Conservation (phyloP, 2,113 vertebrate species). For the Oryzias woworae region DNA sequence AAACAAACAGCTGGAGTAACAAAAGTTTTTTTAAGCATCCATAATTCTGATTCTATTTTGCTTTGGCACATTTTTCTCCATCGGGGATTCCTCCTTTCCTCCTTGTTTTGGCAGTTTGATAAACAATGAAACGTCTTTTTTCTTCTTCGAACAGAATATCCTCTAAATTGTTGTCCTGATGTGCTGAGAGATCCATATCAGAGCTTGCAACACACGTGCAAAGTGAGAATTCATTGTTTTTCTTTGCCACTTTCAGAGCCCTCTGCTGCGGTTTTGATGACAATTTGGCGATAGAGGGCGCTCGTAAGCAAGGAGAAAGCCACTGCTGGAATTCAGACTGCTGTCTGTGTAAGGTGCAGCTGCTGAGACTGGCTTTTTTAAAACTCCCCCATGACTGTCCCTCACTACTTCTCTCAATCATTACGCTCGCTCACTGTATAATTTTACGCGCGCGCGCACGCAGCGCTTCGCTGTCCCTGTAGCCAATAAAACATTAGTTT, state of each 20-base stretch:
- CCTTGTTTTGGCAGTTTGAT: too few species aligned
- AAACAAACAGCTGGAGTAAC: too few species aligned
- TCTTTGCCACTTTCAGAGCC: background rate
- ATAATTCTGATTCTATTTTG: background rate
- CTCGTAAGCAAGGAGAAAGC: constrained; percentile 66
- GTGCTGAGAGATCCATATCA: too few species aligned
- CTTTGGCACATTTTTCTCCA: background rate
- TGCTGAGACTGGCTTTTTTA: constrained; percentile 44
- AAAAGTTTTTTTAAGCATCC: too few species aligned
- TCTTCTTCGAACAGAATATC: too few species aligned
- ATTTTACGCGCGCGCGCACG: constrained; percentile 14
- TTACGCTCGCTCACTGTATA: constrained; percentile 47
- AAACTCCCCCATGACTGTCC: constrained; percentile 1
- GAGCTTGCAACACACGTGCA: too few species aligned
- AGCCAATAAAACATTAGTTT: background rate
- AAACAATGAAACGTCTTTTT: too few species aligned
- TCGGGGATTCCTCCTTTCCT: too few species aligned
- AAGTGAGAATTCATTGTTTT: background rate
- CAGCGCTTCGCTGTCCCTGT: constrained; percentile 4
- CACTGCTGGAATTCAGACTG: constrained; percentile 66
- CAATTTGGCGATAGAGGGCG: constrained; percentile 76
- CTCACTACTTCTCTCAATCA: constrained; percentile 43
- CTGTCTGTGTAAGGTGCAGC: constrained; percentile 55
- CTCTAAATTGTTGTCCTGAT: too few species aligned
- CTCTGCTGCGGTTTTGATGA: background rate